phyloP scores from a whole-genome alignment of 2,113 vertebrate species.

The Stegostoma tigrinum region DNA sequence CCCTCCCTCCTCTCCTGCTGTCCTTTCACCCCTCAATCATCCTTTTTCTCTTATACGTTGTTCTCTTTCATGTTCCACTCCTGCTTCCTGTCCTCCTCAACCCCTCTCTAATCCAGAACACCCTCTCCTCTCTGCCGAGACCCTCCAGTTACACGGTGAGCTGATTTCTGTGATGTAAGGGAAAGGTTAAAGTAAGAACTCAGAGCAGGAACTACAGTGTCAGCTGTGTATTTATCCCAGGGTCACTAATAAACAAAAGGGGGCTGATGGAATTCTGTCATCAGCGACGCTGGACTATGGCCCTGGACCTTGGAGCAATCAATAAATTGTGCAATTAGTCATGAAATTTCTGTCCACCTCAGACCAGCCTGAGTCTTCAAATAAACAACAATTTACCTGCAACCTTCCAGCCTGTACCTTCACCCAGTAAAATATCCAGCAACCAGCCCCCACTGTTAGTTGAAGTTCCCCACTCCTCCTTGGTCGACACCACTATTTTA shows the following conservation, averaged over 20 bases:
- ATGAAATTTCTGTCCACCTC: neutral
- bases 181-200: neutral
- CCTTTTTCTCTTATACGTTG: too few relatives aligned
- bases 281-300: neutral
- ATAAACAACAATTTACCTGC: neutral
- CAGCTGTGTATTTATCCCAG: neutral
- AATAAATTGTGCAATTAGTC: neutral
- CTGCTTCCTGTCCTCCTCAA: too few relatives aligned
- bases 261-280: neutral
- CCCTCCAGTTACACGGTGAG: neutral
- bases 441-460: neutral
- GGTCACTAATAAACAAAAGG: too few relatives aligned
- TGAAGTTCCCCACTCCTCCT: neutral
- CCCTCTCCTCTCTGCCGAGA: neutral
- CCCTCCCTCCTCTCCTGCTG: too few relatives aligned
- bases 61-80: accelerated
- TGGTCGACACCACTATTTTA: neutral
- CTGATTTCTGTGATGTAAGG: neutral
- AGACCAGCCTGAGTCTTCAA: neutral
- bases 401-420: neutral
- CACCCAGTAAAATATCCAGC: neutral
- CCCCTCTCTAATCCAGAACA: too few relatives aligned
- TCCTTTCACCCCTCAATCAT: too few relatives aligned
- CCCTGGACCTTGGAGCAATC: neutral
- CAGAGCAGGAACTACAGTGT: neutral